Evolutionary conservation across 1,140 invertebrate genomes (phyloP).

Genomic region (Triops longicaudatus): DNA sequence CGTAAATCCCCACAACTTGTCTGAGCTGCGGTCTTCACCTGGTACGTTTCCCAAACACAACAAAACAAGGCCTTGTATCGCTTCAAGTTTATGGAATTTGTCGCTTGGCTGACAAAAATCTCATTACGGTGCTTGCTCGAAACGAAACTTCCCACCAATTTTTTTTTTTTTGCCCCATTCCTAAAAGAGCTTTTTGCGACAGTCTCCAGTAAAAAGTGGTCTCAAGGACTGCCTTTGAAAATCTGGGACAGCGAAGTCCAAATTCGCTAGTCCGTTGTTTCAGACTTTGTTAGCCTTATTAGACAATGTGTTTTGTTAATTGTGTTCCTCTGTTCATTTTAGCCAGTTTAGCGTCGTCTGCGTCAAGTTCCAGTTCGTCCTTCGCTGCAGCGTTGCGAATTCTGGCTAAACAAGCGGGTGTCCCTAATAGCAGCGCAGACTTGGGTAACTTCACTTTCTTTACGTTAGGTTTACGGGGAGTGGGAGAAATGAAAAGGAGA

Average conservation of each 20-base stretch:
- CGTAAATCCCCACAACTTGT: not conserved
- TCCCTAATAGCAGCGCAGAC: conserved; percentile 33
- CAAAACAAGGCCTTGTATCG: not conserved
- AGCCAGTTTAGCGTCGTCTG: conserved; percentile 29
- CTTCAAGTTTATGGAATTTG: no score
- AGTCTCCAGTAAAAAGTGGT: no score
- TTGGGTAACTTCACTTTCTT: not conserved
- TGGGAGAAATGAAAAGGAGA: not conserved
- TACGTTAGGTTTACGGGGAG: not conserved
- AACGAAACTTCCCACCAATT: no score
- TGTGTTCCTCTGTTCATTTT: not conserved
- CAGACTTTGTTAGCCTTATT: not conserved
- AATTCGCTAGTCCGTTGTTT: not conserved
- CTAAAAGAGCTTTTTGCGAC: no score
- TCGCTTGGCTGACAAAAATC: no score
- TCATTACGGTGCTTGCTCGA: no score
- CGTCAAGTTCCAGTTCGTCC: conserved; percentile 41
- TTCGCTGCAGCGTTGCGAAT: conserved; percentile 71
- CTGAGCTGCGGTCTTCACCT: not conserved
- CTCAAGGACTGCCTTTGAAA: no score
- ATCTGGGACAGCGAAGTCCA: no score
- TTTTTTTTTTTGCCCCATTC: no score
- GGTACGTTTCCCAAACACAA: not conserved
- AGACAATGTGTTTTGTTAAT: not conserved
- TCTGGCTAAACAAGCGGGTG: conserved; percentile 65